A percentile compares a stretch with the other conserved stretches of the same genome.
Evolutionary conservation across 2,113 vertebrate species (phyloP).

Genomic region (Oryzias celebensis): DNA sequence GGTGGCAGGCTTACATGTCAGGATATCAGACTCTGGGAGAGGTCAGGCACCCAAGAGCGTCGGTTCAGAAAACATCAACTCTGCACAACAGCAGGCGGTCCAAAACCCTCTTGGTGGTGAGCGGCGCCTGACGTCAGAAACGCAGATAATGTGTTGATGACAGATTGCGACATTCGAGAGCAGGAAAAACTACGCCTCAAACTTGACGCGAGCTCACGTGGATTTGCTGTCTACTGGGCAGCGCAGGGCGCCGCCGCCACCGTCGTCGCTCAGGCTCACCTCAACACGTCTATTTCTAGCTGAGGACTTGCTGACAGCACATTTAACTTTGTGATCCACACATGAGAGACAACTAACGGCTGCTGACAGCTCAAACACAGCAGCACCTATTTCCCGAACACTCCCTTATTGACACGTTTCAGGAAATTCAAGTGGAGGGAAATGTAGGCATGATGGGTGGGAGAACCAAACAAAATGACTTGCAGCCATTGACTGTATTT

Average conservation of each 20-base stretch:
- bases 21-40: conserved; percentile 64
- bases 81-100: conserved; percentile 2
- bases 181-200: conserved; percentile 55
- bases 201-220: conserved; percentile 52
- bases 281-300: conserved; percentile 71
- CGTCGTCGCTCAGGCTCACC: conserved; percentile 52
- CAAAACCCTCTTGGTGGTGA: neutral
- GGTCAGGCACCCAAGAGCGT: conserved; percentile 54
- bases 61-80: conserved; percentile 54
- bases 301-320: conserved; percentile 72
- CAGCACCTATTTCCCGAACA: conserved; percentile 42
- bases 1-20: conserved; percentile 68
- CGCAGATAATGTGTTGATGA: conserved; percentile 17
- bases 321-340: conserved; percentile 72
- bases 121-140: neutral
- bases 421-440: conserved; percentile 26
- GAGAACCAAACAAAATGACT: conserved; percentile 45
- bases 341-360: conserved; percentile 72
- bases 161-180: conserved; percentile 45
- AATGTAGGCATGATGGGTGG: conserved; percentile 21
- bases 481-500: conserved; percentile 24
- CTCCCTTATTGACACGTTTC: conserved; percentile 54
- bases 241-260: conserved; percentile 42
- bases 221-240: conserved; percentile 54
- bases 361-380: conserved; percentile 58